A percentile compares a stretch with the other conserved stretches of the same genome.
These are phyloP conservation scores for Nanorana parkeri DNA, from an alignment of 2,113 vertebrate genomes.

Conservation along the genomic window DNA sequence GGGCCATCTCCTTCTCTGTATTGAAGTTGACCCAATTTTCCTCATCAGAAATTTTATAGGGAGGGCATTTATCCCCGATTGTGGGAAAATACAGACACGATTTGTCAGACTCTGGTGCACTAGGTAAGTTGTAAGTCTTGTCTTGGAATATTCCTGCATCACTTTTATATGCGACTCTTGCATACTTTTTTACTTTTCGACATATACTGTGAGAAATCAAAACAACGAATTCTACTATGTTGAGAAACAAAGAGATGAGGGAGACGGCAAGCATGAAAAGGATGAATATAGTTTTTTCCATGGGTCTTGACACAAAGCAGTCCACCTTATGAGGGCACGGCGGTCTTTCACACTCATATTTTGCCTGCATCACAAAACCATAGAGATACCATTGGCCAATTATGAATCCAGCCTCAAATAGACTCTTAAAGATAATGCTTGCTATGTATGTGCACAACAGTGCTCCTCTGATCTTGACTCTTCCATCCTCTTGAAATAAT, in stretches of 20 bases:
- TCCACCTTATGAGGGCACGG: slow-evolving; percentile 91
- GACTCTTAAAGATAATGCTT: slow-evolving; percentile 84
- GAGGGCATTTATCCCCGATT: slow-evolving; percentile 64
- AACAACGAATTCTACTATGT: slow-evolving; percentile 85
- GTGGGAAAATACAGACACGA: slow-evolving; percentile 74
- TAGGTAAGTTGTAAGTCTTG: slow-evolving; percentile 40
- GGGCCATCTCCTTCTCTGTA: slow-evolving; percentile 72
- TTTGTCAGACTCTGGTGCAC: slow-evolving; percentile 58
- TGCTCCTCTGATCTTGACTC: slow-evolving; percentile 73
- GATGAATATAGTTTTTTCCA: slow-evolving; percentile 95
- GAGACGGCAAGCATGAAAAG: slow-evolving; percentile 91
- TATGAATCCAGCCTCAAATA: slow-evolving; percentile 88
- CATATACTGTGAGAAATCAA: slow-evolving; percentile 76
- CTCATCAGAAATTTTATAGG: slow-evolving; percentile 75
- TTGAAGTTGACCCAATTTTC: slow-evolving; percentile 80
- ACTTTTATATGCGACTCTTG: background rate
- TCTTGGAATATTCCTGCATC: slow-evolving; percentile 19
- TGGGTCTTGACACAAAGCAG: slow-evolving; percentile 94
- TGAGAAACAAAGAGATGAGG: slow-evolving; percentile 84
- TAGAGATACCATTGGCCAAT: slow-evolving; percentile 91
- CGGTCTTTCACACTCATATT: slow-evolving; percentile 78
- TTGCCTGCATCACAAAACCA: slow-evolving; percentile 81
- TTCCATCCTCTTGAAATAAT: slow-evolving; percentile 66
- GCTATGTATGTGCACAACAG: slow-evolving; percentile 85
- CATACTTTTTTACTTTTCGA: slow-evolving; percentile 58